Evolutionary conservation across 2,797 vertebrate genomes (phyloP), one percentile per base, ranked within the genome.

Genomic region (Halcyon badia): DNA sequence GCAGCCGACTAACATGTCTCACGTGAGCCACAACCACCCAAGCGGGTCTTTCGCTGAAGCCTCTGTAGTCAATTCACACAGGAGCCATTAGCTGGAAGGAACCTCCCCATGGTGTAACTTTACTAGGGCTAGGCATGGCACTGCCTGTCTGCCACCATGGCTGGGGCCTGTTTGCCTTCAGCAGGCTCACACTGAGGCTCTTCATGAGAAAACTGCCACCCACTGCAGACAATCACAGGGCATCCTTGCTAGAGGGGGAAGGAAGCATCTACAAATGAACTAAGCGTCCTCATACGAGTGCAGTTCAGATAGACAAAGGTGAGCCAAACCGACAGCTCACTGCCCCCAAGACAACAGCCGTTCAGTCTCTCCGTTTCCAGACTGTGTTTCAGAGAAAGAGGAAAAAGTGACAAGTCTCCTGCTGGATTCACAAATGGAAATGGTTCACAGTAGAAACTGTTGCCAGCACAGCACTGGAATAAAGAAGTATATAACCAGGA

Each of bases 401-500:
- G 15, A 14, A 68, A 77, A 56, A 77, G 14, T 9, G 39, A 25
- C 21, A 79, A 69, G 41, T 75, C 60, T 91, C 20, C 71, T 88
- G 31, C 31, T 52, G 57, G 28, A 20, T 61, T 95, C 69, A 70
- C 39, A 52, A 84, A 77, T 21, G 35, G 60, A 87, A 89, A 83
- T 4, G 28, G 65, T 20, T 60, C 62, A 54, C 26, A 70, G 41
- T 56, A 93, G 52, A 70, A 61, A 28, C 44, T n/a, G n/a, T 1
- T 70, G 51, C 66, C 66, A 82, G 41, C 49, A 91, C 52, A 86
- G 52, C 33, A 75, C 52, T 75, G 37, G 46, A 86, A 86, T 61
- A 76, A 88, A 83, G 28, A 3, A 15, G 20, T 16, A 37, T 6
- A 41, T 52, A 77, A 77, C 12, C 44, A 71, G 46, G 33, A 96